phyloP scores from a whole-genome alignment of 2,888 invertebrate genomes.

The Euclidia mi region DNA sequence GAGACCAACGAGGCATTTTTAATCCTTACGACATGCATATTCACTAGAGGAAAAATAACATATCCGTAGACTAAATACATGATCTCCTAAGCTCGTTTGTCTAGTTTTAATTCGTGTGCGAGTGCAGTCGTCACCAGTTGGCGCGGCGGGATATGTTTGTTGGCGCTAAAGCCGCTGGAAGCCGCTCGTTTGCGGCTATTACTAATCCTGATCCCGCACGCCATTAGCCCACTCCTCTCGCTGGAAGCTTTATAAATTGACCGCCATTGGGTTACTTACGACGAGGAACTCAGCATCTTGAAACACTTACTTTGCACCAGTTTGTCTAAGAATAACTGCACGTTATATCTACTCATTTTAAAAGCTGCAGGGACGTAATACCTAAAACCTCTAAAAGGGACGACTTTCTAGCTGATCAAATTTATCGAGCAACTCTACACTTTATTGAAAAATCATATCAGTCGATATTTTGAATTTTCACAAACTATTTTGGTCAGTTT shows the following conservation, averaged over 20 bases:
- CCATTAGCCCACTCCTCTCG: slow-evolving; percentile 70
- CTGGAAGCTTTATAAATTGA: slow-evolving; percentile 74
- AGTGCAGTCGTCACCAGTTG: background rate
- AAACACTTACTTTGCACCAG: slow-evolving; percentile 35
- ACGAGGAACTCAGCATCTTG: slow-evolving; percentile 44
- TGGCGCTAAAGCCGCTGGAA: slow-evolving; percentile 34
- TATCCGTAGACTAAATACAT: background rate
- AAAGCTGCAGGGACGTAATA: too few relatives aligned
- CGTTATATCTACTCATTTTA: slow-evolving; percentile 5
- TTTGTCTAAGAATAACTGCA: slow-evolving; percentile 16
- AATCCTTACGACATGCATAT: too few relatives aligned
- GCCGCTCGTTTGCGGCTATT: slow-evolving; percentile 51
- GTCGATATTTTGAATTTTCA: too few relatives aligned
- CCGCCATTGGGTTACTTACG: slow-evolving; percentile 66
- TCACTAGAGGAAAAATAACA: too few relatives aligned
- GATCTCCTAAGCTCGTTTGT: background rate
- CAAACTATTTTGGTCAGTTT: too few relatives aligned
- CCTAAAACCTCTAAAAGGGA: too few relatives aligned
- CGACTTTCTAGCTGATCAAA: too few relatives aligned
- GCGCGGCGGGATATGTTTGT: slow-evolving; percentile 18
- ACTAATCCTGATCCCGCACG: slow-evolving; percentile 61
- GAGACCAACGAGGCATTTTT: too few relatives aligned
- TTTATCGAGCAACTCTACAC: too few relatives aligned
- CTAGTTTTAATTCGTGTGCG: too few relatives aligned
- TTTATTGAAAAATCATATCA: too few relatives aligned